Base-by-base conservation (phyloP, 2,113 vertebrate species). In the Heterotis niloticus region DNA sequence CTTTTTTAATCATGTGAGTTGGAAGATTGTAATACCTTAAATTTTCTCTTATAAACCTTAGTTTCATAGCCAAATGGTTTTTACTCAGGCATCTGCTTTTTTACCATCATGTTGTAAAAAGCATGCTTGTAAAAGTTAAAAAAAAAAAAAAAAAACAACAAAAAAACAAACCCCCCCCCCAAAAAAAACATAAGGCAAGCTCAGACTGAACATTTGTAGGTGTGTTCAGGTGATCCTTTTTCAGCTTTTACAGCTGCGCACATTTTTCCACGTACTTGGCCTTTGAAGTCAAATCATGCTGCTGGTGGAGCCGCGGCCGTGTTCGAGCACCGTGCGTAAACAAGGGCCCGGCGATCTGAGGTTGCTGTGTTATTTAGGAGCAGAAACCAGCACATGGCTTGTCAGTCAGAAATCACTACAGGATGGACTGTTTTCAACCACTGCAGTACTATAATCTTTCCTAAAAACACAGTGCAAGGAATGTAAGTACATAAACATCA, bases 61-160 rank as follows among this genome's bases (percentile, higher is more conserved):
- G 23, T 69, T 16, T 68, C 64, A 34, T 7, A 68, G 23, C 52
- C 24, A 78, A 78, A 44, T 57, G 57, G 24, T 17, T 68, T 54
- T 59, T 28, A 59, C 13, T 7, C 51, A 78, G 66, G 68, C 65
- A 78, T 56, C 76, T 78, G 76, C 68, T 66, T 67, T 69, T 78
- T 67, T 69, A 78, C 64, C 57, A 57, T 52, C 18, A 57, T 20
- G 76, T 23, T 66, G 64, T 67, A 54, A 77, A 77, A 34, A 44
- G 34, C 34, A 44, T 44, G 34, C 34, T 44, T 44, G 34, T 44
- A 44, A 44, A 44, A 44, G 3, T 44, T 44, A 44, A 44, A 44
- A 44, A 44, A 44, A 44, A n/a, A n/a, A n/a, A n/a, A n/a, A n/a
- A n/a, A n/a, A n/a, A n/a, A n/a, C n/a, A n/a, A n/a, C n/a, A n/a